These are phyloP conservation scores for Apistogramma diplotaenia DNA, from an alignment of 2,113 vertebrate genomes.

Conservation along the genomic window DNA sequence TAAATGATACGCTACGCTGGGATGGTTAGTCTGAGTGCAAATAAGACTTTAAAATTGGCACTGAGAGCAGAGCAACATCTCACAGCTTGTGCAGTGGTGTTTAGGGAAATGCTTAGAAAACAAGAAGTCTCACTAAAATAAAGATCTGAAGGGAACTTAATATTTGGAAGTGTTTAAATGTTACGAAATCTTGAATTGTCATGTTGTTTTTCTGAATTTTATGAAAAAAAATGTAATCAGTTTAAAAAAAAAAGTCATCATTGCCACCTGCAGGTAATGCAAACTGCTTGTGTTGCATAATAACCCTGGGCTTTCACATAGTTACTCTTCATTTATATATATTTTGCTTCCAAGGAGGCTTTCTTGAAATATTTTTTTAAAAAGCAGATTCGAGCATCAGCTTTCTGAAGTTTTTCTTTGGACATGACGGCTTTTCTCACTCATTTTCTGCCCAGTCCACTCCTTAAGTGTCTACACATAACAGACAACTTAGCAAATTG, in stretches of 20 bases:
- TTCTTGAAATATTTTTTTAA: no score
- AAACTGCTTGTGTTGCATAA: not conserved
- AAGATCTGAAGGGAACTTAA: not conserved
- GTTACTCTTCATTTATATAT: not conserved
- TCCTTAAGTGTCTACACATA: not conserved
- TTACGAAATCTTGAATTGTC: not conserved
- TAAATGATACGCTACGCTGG: conserved; percentile 1
- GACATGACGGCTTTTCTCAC: not conserved
- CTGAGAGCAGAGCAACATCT: not conserved
- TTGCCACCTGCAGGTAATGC: not conserved
- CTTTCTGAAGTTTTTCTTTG: not conserved
- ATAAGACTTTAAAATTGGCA: conserved; percentile 1
- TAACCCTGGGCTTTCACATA: not conserved
- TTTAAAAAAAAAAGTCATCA: not conserved
- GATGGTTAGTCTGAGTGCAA: conserved; percentile 16
- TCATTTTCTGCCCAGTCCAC: not conserved
- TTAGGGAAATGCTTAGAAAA: not conserved
- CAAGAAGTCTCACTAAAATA: not conserved
- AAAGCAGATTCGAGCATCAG: no score
- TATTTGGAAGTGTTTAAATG: not conserved
- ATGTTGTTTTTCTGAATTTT: not conserved
- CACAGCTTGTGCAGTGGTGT: not conserved
- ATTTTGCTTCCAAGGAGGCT: not conserved
- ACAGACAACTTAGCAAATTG: not conserved
- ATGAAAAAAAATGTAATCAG: not conserved